A percentile compares a stretch with the other conserved stretches of the same genome.
These are phyloP conservation scores for Ophion ventricosus DNA, from an alignment of 2,888 invertebrate genomes.

Conservation along the genomic window DNA sequence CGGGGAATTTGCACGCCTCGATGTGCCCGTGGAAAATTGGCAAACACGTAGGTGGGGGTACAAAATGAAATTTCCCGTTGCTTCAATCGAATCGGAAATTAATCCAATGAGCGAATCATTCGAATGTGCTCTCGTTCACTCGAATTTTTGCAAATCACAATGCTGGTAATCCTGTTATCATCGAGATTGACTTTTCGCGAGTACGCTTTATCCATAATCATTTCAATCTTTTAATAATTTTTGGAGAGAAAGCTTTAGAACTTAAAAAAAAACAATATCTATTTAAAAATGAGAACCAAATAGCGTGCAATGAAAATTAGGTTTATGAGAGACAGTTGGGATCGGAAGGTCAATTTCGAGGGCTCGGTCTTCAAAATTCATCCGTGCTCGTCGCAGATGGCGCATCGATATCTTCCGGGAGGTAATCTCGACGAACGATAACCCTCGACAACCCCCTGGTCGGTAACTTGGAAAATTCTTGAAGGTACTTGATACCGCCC, in stretches of 20 bases:
- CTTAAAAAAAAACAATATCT: neutral
- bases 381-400: neutral
- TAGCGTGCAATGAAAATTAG: neutral
- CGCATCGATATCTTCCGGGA: neutral
- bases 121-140: too few relatives aligned
- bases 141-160: too few relatives aligned
- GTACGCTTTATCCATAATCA: too few relatives aligned
- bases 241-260: neutral
- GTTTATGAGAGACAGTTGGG: neutral
- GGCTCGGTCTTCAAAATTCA: neutral
- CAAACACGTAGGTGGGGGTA: too few relatives aligned
- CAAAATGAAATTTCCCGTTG: too few relatives aligned
- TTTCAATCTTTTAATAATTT: too few relatives aligned
- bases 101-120: too few relatives aligned
- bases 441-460: neutral
- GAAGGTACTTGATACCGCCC: neutral
- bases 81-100: too few relatives aligned
- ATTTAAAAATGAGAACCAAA: neutral
- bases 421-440: conserved; percentile 1
- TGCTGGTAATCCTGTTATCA: too few relatives aligned
- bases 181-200: too few relatives aligned
- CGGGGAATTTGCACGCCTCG: too few relatives aligned
- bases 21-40: too few relatives aligned
- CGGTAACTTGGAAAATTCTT: conserved; percentile 20
- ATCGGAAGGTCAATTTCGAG: neutral